These are phyloP conservation scores for Emydoidea blandingii DNA, from an alignment of 2,797 vertebrate genomes.

Conservation along the genomic window DNA sequence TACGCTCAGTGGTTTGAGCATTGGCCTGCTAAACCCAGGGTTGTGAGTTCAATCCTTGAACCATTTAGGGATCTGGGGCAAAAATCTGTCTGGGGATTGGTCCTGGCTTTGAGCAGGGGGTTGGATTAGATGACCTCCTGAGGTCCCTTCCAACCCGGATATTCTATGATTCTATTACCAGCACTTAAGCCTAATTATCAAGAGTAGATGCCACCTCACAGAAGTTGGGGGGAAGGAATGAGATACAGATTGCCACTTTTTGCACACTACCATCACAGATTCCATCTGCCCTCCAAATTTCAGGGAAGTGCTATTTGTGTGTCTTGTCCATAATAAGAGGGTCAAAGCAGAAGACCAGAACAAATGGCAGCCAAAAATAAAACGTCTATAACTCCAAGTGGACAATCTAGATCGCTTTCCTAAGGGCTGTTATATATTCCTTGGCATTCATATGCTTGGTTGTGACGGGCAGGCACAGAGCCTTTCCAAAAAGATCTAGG, in stretches of 20 bases:
- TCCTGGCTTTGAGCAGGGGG: too few species aligned
- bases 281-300: neutral
- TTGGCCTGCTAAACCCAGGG: too few species aligned
- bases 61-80: too few species aligned
- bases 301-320: fast-evolving
- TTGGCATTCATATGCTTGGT: neutral
- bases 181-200: neutral
- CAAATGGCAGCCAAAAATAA: neutral
- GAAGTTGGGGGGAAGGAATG: neutral
- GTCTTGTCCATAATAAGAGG: neutral
- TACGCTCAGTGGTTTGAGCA: too few species aligned
- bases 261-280: neutral
- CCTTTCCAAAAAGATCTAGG: neutral
- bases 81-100: too few species aligned
- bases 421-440: neutral
- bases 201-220: neutral
- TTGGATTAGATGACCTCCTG: too few species aligned
- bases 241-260: fast-evolving
- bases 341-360: neutral
- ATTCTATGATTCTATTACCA: neutral
- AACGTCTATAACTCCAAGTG: neutral
- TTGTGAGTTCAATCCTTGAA: too few species aligned
- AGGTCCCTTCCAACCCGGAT: too few species aligned
- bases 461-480: neutral
- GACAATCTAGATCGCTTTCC: neutral